Evolutionary conservation across 1,140 invertebrate genomes (phyloP).

Genomic region (Zaprionus kolodkinae): DNA sequence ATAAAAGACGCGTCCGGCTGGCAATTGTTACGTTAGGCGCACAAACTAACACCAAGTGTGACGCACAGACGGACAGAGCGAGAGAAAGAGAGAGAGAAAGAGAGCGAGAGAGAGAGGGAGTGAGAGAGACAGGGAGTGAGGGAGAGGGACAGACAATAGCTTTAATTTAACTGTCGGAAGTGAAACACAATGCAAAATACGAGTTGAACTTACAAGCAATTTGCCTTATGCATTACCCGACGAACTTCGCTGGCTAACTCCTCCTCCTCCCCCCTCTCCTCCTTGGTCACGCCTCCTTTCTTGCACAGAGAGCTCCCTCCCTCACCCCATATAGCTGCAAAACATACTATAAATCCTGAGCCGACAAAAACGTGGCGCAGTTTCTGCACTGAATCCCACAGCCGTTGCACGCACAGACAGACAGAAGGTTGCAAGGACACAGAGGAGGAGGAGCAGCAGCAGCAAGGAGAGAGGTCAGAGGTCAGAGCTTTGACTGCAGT

Average conservation of each 20-base stretch:
- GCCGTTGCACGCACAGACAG: constrained; percentile 72
- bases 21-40: constrained; percentile 79
- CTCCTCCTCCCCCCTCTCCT: not conserved
- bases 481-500: constrained; percentile 32
- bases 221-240: constrained; percentile 70
- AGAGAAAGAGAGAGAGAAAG: constrained; percentile 13
- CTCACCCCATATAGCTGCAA: constrained; percentile 22
- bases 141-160: constrained; percentile 66
- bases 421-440: not conserved
- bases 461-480: not conserved
- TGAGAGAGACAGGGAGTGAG: too few relatives aligned
- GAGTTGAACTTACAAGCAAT: constrained; percentile 81
- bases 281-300: constrained; percentile 58
- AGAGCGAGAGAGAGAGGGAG: constrained; percentile 19
- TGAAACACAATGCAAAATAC: constrained; percentile 80
- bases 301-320: constrained; percentile 36
- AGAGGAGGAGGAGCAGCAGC: too few relatives aligned
- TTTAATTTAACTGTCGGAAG: constrained; percentile 84
- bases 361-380: constrained; percentile 73
- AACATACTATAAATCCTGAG: constrained; percentile 71
- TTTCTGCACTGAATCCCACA: constrained; percentile 65
- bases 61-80: constrained; percentile 56
- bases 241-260: constrained; percentile 10
- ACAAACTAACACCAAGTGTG: constrained; percentile 52
- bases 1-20: constrained; percentile 65